phyloP scores from a whole-genome alignment of 1,140 invertebrate genomes.

The Microplitis mediator region DNA sequence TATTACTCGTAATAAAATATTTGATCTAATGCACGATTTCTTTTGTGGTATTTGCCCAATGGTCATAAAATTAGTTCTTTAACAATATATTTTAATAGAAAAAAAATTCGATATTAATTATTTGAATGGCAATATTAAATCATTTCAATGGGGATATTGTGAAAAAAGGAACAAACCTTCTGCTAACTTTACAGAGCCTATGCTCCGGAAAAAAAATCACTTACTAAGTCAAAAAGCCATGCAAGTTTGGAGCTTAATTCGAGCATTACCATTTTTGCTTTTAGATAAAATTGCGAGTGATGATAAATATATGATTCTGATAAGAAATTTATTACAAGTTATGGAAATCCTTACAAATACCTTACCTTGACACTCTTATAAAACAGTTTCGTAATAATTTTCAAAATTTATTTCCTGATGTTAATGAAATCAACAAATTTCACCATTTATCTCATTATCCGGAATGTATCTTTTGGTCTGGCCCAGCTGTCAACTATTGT shows the following conservation, averaged over 20 bases:
- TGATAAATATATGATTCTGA: slow-evolving; percentile 35
- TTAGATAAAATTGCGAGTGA: slow-evolving; percentile 28
- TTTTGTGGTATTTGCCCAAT: slow-evolving; percentile 36
- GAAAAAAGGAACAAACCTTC: slow-evolving; percentile 41
- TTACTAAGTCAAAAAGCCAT: slow-evolving; percentile 39
- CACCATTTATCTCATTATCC: slow-evolving; percentile 30
- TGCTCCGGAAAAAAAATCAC: slow-evolving; percentile 31
- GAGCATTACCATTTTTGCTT: slow-evolving; percentile 40
- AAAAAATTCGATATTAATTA: slow-evolving; percentile 21
- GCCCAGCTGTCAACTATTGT: slow-evolving; percentile 26
- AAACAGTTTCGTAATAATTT: background rate
- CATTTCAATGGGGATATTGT: slow-evolving; percentile 35
- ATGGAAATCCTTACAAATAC: slow-evolving; percentile 38
- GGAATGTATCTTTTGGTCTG: slow-evolving; percentile 13
- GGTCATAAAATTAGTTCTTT: slow-evolving; percentile 30
- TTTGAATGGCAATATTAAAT: slow-evolving; percentile 34
- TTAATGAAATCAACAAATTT: slow-evolving; percentile 22
- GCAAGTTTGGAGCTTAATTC: slow-evolving; percentile 38
- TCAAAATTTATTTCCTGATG: background rate
- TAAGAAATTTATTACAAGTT: slow-evolving; percentile 34
- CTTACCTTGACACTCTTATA: slow-evolving; percentile 25
- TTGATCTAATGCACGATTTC: slow-evolving; percentile 35
- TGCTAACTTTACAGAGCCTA: slow-evolving; percentile 36
- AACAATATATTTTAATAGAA: slow-evolving; percentile 19
- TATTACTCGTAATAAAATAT: slow-evolving; percentile 32